Base-by-base conservation (phyloP, 2,113 vertebrate species). In the Chionis minor region DNA sequence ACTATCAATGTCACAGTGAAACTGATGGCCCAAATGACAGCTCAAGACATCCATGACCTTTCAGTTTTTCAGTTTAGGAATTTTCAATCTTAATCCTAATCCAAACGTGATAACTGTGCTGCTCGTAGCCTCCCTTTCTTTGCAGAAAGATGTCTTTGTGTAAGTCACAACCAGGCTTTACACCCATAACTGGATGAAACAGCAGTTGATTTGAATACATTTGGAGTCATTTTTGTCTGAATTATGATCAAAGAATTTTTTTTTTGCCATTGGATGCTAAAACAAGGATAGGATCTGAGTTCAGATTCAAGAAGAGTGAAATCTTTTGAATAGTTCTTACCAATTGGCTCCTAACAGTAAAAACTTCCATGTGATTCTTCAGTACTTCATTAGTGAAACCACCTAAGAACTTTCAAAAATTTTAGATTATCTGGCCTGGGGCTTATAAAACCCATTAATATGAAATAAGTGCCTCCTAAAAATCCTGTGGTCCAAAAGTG, bases 131-230 rank as follows among this genome's bases (percentile, higher is more conserved):
- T 74, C 10, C 21, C 8, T 71, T 49, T 59, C 47, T 58, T 38
- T 52, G 26, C 20, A 44, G 32, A 45, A 86, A 70, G 8, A 7
- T 3, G 3, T 58, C 22, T 67, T 7, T 4, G 0, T 6, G 0
- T 7, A 15, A 40, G 5, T 67, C 27, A 80, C 61, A 65, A 33
- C 2, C 28, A 56, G 35, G 8, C 0, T 42, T 33, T 40, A 12
- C 21, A 40, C 1, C 9, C 6, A 4, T 7, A 66, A 10, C 2
- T 17, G 26, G 8, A 8, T 14, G 18, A 73, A 79, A 30, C 5
- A 44, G 26, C 14, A 72, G 38, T n/a, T 42, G 13, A 44, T 61
- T 54, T 40, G 30, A 92, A 33, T 3, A 0, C 1, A 15, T n/a
- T n/a, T 26, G 10, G 10, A 47, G 10, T 1, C 2, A 66, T 22